Evolutionary conservation across 2,113 vertebrate species (phyloP).

Genomic region (Siniperca chuatsi): DNA sequence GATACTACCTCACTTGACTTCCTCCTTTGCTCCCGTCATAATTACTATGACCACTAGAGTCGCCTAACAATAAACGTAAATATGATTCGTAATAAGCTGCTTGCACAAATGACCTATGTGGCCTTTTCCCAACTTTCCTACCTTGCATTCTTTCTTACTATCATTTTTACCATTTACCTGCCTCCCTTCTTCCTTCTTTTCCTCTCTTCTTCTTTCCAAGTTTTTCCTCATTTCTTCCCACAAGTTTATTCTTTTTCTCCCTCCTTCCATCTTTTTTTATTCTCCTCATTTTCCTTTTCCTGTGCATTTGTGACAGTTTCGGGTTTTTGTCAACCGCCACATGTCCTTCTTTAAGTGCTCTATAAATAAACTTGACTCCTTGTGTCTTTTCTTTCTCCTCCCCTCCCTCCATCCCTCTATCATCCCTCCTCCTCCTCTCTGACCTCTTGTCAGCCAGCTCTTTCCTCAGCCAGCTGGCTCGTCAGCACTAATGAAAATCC

Average conservation of each 20-base stretch:
- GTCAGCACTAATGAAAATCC: slow-evolving; percentile 72
- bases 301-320: neutral
- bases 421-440: slow-evolving; percentile 34
- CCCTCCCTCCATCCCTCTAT: slow-evolving; percentile 7
- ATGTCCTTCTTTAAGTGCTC: slow-evolving; percentile 17
- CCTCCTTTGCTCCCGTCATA: no score
- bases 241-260: neutral
- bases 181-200: neutral
- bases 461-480: slow-evolving; percentile 68
- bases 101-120: no score
- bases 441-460: slow-evolving; percentile 63
- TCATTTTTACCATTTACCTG: no score
- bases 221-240: neutral
- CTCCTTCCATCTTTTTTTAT: neutral
- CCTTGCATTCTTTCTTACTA: no score
- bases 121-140: no score
- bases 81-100: no score
- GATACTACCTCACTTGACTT: no score
- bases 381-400: slow-evolving; percentile 10
- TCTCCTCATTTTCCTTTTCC: neutral
- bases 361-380: slow-evolving; percentile 32
- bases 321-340: neutral
- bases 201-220: no score
- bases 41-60: no score
- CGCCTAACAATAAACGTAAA: no score